Percentiles rank a stretch among this genome's conserved stretches.
phyloP scores from a whole-genome alignment of 2,797 vertebrate species.

The Lycodopsis pacificus region DNA sequence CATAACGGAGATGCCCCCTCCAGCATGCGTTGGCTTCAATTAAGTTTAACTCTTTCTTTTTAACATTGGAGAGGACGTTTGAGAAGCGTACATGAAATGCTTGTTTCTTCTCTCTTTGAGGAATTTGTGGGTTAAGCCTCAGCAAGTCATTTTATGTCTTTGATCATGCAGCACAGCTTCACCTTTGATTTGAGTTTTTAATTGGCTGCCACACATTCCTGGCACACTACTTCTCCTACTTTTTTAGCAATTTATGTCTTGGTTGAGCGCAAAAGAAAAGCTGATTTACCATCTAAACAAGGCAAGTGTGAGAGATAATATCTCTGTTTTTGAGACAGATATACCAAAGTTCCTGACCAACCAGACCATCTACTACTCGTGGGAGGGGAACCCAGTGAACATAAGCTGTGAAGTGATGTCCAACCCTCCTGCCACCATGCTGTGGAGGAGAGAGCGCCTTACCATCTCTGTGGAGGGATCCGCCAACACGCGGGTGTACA shows the following conservation, averaged over 20 bases:
- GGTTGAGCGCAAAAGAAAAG: slow-evolving; percentile 7
- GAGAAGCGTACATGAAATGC: slow-evolving; percentile 35
- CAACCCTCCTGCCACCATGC: too few relatives aligned
- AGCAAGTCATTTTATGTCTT: slow-evolving; percentile 40
- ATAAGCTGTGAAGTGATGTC: too few relatives aligned
- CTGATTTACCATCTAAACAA: not conserved
- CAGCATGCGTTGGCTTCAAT: slow-evolving; percentile 39
- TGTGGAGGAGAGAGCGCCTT: too few relatives aligned
- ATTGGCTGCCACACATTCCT: slow-evolving; percentile 50
- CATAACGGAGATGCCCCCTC: slow-evolving; percentile 10
- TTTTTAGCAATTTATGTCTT: slow-evolving; percentile 6
- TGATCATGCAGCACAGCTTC: slow-evolving; percentile 47
- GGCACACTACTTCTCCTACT: slow-evolving; percentile 4
- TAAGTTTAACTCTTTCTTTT: slow-evolving; percentile 42
- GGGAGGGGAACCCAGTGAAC: too few relatives aligned
- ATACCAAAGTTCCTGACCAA: too few relatives aligned
- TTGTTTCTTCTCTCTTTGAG: slow-evolving; percentile 40
- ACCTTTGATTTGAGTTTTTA: slow-evolving; percentile 51
- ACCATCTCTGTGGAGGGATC: too few relatives aligned
- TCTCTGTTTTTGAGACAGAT: too few relatives aligned
- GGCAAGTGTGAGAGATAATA: too few relatives aligned
- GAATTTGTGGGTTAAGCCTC: slow-evolving; percentile 40
- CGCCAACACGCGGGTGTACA: too few relatives aligned
- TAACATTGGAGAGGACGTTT: slow-evolving; percentile 22
- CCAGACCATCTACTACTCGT: too few relatives aligned